Base-by-base conservation (phyloP, 2,113 vertebrate species). In the Oncorhynchus kisutch region DNA sequence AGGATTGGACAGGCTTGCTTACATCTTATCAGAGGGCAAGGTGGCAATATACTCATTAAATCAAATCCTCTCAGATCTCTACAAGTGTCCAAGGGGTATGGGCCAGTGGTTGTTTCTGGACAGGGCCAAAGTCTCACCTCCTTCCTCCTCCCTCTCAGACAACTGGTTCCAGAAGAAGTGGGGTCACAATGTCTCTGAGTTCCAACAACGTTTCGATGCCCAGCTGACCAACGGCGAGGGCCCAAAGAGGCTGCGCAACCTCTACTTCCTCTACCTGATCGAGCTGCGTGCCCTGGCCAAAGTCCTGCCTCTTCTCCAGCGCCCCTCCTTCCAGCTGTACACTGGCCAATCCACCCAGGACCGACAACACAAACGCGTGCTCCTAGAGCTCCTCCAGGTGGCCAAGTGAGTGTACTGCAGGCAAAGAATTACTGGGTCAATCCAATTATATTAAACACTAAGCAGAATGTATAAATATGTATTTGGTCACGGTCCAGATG, bases 221-320 rank as follows among this genome's bases (percentile, higher is more conserved):
- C 82, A 93, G 69, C 73, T 97, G 78, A 98, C 97, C 2, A 85
- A 86, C 34, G 95, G 95, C 4, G 97, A 99, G 88, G 97, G 97
- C 0, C 95, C 96, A 27, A 92, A 95, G 77, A 92, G 97, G 51
- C 95, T 99, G 27, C 95, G 94, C 74, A 99, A 97, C 79, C 93
- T 99, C 1, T 98, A 98, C 87, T 99, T 98, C 67, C 92, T 99
- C 60, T 99, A 96, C 39, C 91, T 99, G 84, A 96, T 98, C 0
- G 96, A 99, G 91, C 91, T 99, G 80, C 91, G 95, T 48, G 97
- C 96, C 5, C 86, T 99, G 9, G 95, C 95, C 72, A 45, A 99
- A 99, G 94, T 92, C 25, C 87, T 96, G 80, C 96, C 97, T 0
- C 96, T 96, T 89, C 96, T 98, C 31, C 90, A 96, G 85, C 95